phyloP scores from a whole-genome alignment of 1,140 invertebrate genomes.

The Cydia pomonella region DNA sequence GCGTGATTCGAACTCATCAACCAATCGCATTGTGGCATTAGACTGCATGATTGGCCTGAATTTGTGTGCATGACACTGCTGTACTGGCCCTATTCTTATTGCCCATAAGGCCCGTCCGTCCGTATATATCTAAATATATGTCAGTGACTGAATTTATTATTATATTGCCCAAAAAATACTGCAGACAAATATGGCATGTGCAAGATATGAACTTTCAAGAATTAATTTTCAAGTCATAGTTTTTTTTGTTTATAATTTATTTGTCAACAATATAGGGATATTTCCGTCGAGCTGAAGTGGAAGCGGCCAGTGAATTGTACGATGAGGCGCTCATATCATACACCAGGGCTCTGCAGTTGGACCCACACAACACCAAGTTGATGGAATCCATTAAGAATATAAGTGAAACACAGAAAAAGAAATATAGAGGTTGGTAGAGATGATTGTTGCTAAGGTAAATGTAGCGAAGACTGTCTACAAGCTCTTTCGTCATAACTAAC shows the following conservation, averaged over 20 bases:
- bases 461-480: neutral
- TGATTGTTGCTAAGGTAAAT: neutral
- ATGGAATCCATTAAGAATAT: conserved; percentile 84
- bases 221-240: neutral
- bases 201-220: no score
- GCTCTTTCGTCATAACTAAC: no score
- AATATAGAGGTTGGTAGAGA: conserved; percentile 68
- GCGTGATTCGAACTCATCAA: no score
- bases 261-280: conserved; percentile 83
- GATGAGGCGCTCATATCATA: conserved; percentile 88
- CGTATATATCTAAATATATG: no score
- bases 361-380: conserved; percentile 86
- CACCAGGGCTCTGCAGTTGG: conserved; percentile 83
- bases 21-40: no score
- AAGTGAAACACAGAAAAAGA: conserved; percentile 82
- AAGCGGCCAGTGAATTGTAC: conserved; percentile 86
- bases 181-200: no score
- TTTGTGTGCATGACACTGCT: no score
- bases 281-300: conserved; percentile 89
- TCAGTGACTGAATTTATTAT: no score
- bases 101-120: no score
- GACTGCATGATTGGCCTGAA: no score
- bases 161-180: no score
- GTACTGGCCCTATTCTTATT: no score
- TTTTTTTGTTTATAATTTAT: conserved; percentile 41